phyloP scores from a whole-genome alignment of 2,888 invertebrate genomes.

The Spodoptera picta region DNA sequence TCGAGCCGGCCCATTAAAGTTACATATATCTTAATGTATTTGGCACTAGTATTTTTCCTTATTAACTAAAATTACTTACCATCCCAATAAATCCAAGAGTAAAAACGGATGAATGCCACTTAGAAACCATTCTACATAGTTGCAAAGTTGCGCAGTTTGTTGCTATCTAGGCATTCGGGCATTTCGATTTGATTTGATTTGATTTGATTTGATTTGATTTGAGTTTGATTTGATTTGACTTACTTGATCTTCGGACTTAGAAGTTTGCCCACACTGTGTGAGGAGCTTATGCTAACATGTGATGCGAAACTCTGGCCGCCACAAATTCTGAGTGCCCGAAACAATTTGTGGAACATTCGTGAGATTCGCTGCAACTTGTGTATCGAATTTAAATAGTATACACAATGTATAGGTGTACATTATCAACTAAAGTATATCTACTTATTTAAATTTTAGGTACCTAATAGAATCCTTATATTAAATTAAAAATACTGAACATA shows the following conservation, averaged over 20 bases:
- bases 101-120: slow-evolving; percentile 16
- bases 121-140: slow-evolving; percentile 29
- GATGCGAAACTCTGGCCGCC: slow-evolving; percentile 26
- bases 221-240: too few relatives aligned
- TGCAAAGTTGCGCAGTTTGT: slow-evolving; percentile 32
- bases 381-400: slow-evolving; percentile 1
- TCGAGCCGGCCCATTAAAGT: too few relatives aligned
- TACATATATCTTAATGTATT: too few relatives aligned
- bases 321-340: slow-evolving; percentile 22
- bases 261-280: slow-evolving; percentile 49
- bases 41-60: too few relatives aligned
- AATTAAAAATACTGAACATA: too few relatives aligned
- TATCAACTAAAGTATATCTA: too few relatives aligned
- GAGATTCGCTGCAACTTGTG: slow-evolving; percentile 7
- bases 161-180: slow-evolving; percentile 39
- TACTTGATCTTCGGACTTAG: slow-evolving; percentile 28
- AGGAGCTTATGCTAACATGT: slow-evolving; percentile 27
- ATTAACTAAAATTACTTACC: not conserved
- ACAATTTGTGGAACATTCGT: slow-evolving; percentile 11
- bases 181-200: too few relatives aligned
- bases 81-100: not conserved
- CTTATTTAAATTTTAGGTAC: too few relatives aligned
- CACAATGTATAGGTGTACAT: too few relatives aligned
- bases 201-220: too few relatives aligned
- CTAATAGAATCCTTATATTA: too few relatives aligned